Evolutionary conservation across 1,140 invertebrate species (phyloP).

Genomic region (Temnothorax longispinosus): DNA sequence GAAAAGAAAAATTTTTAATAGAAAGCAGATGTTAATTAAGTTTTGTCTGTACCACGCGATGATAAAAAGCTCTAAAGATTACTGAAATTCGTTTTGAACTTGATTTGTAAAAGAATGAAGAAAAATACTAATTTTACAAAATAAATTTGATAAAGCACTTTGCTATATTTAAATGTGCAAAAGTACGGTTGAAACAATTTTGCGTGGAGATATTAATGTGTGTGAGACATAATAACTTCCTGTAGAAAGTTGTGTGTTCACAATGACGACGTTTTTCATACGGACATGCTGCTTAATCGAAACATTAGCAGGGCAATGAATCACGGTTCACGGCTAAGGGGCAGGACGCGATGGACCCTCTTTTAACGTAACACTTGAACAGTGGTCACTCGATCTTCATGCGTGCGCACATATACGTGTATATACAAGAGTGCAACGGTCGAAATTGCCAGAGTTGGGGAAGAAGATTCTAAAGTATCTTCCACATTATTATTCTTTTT

Average conservation of each 20-base stretch:
- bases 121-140: not conserved
- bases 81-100: not conserved
- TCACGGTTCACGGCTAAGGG: conserved; percentile 63
- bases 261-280: conserved; percentile 49
- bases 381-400: conserved; percentile 11
- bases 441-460: not conserved
- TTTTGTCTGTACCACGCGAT: not conserved
- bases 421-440: not conserved
- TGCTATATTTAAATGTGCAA: not conserved
- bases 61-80: not conserved
- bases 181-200: not conserved
- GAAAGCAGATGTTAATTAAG: not conserved
- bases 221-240: not conserved
- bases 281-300: conserved; percentile 71
- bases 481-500: conserved; percentile 13
- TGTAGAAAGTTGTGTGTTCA: not conserved
- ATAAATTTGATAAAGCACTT: not conserved
- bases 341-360: conserved; percentile 23
- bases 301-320: conserved; percentile 81
- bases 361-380: conserved; percentile 42
- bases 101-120: not conserved
- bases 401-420: not conserved
- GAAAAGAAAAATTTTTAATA: not conserved
- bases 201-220: conserved; percentile 13
- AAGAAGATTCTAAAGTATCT: conserved; percentile 30